phyloP scores from a whole-genome alignment of 53 echinoderm and acorn worm genomes.

The Arbacia lixula region DNA sequence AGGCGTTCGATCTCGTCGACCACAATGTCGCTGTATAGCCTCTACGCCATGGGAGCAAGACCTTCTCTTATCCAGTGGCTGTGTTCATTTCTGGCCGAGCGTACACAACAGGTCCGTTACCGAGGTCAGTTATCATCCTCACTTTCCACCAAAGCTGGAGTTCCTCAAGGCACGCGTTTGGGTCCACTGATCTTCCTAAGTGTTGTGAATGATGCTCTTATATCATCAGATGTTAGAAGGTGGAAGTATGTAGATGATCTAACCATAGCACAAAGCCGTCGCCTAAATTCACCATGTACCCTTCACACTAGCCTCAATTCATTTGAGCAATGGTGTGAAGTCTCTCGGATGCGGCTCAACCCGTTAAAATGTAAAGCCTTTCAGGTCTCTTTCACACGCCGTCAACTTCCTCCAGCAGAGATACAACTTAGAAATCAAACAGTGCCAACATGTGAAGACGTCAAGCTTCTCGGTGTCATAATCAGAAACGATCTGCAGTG shows the following conservation, averaged over 20 bases:
- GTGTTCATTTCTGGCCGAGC: background rate
- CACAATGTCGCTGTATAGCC: slow-evolving; percentile 12
- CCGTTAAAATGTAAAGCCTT: slow-evolving; percentile 6
- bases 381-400: slow-evolving; percentile 6
- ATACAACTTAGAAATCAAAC: background rate
- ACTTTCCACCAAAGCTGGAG: slow-evolving; percentile 9
- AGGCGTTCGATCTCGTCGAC: slow-evolving; percentile 23
- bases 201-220: slow-evolving; percentile 26
- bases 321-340: slow-evolving; percentile 15
- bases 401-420: background rate
- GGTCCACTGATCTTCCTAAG: slow-evolving; percentile 4
- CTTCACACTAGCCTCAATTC: background rate
- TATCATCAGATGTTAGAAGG: background rate
- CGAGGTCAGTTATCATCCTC: background rate
- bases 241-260: slow-evolving; percentile 23
- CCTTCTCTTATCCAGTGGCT: slow-evolving; percentile 35
- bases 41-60: slow-evolving; percentile 28
- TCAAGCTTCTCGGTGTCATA: slow-evolving; percentile 18
- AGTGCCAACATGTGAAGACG: background rate
- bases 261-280: background rate
- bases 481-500: slow-evolving; percentile 21
- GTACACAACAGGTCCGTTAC: slow-evolving; percentile 12
- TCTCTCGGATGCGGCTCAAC: background rate
- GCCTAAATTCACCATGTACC: background rate
- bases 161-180: slow-evolving; percentile 15